Percentiles rank a stretch among this genome's conserved stretches.
These are phyloP conservation scores for Manis pentadactyla DNA, from an alignment of 2,797 vertebrate genomes.

Conservation along the genomic window DNA sequence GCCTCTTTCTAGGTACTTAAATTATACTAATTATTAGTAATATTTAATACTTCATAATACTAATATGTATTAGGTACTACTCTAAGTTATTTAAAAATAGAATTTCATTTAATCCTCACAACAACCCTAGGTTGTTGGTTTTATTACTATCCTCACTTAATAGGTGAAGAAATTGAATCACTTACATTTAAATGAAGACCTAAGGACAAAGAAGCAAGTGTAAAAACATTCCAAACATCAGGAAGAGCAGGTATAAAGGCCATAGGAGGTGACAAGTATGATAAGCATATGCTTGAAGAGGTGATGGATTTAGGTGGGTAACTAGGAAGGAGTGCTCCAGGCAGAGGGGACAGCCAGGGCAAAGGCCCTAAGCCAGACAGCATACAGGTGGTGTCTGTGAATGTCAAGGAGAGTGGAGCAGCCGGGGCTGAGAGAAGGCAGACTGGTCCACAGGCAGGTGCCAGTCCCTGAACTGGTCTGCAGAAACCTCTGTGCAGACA, in stretches of 20 bases:
- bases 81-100: neutral
- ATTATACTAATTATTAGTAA: neutral
- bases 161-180: neutral
- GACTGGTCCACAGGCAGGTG: neutral
- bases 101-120: neutral
- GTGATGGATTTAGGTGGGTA: neutral
- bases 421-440: neutral
- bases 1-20: neutral
- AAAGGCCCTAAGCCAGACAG: neutral
- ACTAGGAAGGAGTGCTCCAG: neutral
- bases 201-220: neutral
- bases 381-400: neutral
- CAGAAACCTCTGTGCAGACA: neutral
- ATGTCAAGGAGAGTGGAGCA: neutral
- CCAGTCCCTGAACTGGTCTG: neutral
- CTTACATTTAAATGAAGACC: neutral
- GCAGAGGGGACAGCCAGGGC: neutral
- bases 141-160: neutral
- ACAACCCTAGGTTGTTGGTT: neutral
- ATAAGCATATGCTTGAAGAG: neutral
- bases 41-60: neutral
- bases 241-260: neutral
- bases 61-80: neutral
- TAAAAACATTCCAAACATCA: neutral
- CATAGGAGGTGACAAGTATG: neutral